Conservation (phyloP, 2,888 invertebrate species). For the Andrena chrysosceles region DNA sequence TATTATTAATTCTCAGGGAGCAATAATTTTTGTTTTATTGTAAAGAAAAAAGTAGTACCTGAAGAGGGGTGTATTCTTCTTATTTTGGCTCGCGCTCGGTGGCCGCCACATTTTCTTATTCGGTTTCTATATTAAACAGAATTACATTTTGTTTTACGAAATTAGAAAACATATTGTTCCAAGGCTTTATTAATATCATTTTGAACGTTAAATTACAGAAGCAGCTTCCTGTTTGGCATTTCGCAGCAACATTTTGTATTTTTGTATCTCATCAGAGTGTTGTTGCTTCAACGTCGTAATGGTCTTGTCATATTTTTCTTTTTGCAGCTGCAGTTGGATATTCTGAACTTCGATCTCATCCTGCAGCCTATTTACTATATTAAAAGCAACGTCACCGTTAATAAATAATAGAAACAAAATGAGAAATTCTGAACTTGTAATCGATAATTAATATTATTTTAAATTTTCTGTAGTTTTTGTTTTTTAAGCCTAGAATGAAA, state of each 20-base stretch:
- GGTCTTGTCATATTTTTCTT: conserved; percentile 52
- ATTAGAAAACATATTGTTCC: neutral
- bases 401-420: neutral
- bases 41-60: conserved; percentile 22
- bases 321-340: conserved; percentile 45
- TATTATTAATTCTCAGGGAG: neutral
- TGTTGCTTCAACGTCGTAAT: conserved; percentile 48
- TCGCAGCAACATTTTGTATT: conserved; percentile 51
- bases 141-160: neutral
- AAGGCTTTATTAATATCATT: neutral
- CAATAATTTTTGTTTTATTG: no score
- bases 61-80: neutral
- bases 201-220: conserved; percentile 14
- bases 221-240: neutral
- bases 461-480: no score
- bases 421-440: neutral
- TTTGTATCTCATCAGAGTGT: conserved; percentile 53
- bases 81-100: neutral
- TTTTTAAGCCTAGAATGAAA: no score
- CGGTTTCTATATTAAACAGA: conserved; percentile 5
- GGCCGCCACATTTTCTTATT: neutral
- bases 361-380: conserved; percentile 61
- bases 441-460: no score
- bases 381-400: neutral
- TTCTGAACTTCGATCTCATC: conserved; percentile 58